Evolutionary conservation across 2,797 vertebrate genomes (phyloP).

Genomic region (Hypotaenidia okinawae): DNA sequence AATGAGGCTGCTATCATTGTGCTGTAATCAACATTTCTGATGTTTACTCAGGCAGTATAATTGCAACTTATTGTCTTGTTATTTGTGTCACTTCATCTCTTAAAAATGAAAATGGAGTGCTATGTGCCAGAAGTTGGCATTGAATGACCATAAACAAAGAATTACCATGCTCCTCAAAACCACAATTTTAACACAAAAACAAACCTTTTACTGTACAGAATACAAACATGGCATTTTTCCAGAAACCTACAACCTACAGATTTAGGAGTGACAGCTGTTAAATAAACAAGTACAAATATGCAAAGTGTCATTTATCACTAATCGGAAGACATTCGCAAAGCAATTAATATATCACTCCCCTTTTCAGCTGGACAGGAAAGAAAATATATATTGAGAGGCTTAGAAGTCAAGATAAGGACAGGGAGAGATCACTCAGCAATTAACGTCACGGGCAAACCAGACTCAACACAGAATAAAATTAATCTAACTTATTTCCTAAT

Average conservation of each 20-base stretch:
- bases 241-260: not conserved
- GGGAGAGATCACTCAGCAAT: no score
- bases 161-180: not conserved
- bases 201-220: not conserved
- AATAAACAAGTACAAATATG: slow-evolving; percentile 7
- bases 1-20: not conserved
- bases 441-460: no score
- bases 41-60: slow-evolving; percentile 14
- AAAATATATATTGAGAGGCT: no score
- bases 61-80: slow-evolving; percentile 44
- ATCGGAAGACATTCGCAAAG: not conserved
- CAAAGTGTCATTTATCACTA: slow-evolving; percentile 30
- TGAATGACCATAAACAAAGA: slow-evolving; percentile 15
- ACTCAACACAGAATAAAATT: no score
- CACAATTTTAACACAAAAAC: not conserved
- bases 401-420: no score
- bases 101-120: slow-evolving; percentile 24
- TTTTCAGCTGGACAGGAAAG: no score
- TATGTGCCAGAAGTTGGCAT: slow-evolving; percentile 14
- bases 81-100: slow-evolving; percentile 8
- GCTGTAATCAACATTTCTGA: slow-evolving; percentile 19
- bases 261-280: slow-evolving; percentile 4
- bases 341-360: not conserved
- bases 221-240: not conserved
- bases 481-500: no score